These are phyloP conservation scores for Fulmarus glacialis DNA, from an alignment of 2,113 vertebrate species.

Conservation along the genomic window DNA sequence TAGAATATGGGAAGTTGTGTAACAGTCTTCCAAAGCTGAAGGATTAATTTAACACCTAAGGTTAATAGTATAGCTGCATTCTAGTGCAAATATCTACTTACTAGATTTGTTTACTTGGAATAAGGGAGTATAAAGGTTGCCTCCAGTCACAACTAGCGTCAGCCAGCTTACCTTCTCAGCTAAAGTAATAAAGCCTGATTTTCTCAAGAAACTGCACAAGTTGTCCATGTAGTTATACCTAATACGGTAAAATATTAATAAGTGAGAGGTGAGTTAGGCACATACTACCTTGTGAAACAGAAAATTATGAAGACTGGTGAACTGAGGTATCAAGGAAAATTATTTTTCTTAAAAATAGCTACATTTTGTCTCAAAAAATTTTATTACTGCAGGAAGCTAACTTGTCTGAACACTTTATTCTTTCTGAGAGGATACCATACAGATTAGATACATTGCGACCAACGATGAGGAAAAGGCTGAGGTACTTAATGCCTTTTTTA, in stretches of 20 bases:
- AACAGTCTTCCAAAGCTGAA: not conserved
- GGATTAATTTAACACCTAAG: not conserved
- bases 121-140: not conserved
- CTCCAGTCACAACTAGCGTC: rapidly evolving
- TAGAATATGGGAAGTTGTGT: not conserved
- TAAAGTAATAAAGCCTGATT: not conserved
- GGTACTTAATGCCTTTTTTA: too few species aligned
- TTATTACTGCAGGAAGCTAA: not conserved
- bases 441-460: not conserved
- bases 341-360: not conserved
- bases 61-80: not conserved
- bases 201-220: not conserved
- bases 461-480: too few species aligned
- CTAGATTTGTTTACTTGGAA: not conserved
- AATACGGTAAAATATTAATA: not conserved
- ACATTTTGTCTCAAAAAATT: not conserved
- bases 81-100: not conserved
- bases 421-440: not conserved
- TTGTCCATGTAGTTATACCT: not conserved
- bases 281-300: not conserved
- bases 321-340: not conserved
- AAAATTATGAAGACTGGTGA: not conserved
- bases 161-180: not conserved
- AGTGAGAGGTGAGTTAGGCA: not conserved
- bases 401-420: rapidly evolving